These are phyloP conservation scores for Gymnoscopelus braueri DNA, from an alignment of 2,797 vertebrate species.

Conservation along the genomic window DNA sequence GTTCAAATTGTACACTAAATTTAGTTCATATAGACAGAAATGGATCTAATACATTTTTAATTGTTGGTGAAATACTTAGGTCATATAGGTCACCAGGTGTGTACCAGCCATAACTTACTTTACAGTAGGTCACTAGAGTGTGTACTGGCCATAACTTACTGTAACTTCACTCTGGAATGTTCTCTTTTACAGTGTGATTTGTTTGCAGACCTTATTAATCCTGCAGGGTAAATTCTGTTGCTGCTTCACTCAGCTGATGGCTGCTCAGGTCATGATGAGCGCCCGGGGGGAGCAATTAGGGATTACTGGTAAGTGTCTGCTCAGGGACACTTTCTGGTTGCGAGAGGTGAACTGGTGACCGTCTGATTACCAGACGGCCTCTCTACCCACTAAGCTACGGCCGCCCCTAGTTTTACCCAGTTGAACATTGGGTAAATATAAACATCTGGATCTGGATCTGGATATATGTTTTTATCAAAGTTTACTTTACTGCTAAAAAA, in stretches of 20 bases:
- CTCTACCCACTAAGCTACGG: not conserved
- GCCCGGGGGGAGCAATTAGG: no score
- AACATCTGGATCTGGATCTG: constrained; percentile 16
- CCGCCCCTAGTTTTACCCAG: no score
- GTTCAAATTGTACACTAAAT: no score
- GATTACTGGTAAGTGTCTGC: no score
- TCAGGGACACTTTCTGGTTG: no score
- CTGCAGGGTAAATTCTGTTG: no score
- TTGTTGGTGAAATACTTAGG: not conserved
- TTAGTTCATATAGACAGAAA: no score
- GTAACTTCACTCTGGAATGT: constrained; percentile 19
- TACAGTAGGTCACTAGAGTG: constrained; percentile 3
- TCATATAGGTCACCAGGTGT: not conserved
- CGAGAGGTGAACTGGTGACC: constrained; percentile 13
- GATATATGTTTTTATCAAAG: constrained; percentile 8
- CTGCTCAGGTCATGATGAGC: not conserved
- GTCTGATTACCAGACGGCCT: constrained; percentile 1
- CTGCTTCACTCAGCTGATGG: constrained; percentile 23
- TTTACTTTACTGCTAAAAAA: constrained; percentile 21
- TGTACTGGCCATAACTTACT: not conserved
- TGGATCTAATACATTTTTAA: no score
- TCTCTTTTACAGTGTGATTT: not conserved
- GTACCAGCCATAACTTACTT: constrained; percentile 14
- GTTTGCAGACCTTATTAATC: not conserved
- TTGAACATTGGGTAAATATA: not conserved